phyloP scores from a whole-genome alignment of 2,113 vertebrate species.

The Monopterus albus region DNA sequence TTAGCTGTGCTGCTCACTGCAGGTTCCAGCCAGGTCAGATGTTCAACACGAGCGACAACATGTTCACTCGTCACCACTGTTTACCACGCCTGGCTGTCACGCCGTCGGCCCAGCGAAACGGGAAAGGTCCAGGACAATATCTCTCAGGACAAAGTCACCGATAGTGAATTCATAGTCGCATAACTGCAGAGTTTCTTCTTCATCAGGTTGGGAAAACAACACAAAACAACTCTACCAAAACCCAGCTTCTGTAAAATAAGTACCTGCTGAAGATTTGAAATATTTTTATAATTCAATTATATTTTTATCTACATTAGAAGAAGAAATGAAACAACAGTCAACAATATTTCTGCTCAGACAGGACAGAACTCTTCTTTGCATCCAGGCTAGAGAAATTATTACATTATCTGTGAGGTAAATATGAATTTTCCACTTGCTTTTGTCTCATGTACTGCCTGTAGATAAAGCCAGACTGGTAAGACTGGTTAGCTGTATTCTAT shows the following conservation, averaged over 20 bases:
- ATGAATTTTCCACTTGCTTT: too few species aligned
- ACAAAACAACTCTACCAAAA: constrained; percentile 10
- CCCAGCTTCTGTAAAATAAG: constrained; percentile 10
- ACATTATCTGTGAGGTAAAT: too few species aligned
- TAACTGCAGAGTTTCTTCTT: constrained; percentile 3
- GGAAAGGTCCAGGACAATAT: not conserved
- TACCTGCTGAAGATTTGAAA: too few species aligned
- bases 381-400: too few species aligned
- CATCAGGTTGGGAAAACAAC: not conserved
- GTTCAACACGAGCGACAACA: constrained; percentile 77
- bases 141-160: not conserved
- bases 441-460: too few species aligned
- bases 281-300: too few species aligned
- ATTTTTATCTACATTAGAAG: too few species aligned
- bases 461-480: too few species aligned
- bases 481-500: too few species aligned
- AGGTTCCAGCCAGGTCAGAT: constrained; percentile 81
- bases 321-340: too few species aligned
- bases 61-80: constrained; percentile 75
- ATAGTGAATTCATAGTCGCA: not conserved
- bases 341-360: too few species aligned
- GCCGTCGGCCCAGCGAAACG: not conserved
- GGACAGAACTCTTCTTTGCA: too few species aligned
- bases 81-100: constrained; percentile 46
- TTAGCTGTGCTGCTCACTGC: constrained; percentile 74